These are phyloP conservation scores for Carcinoscorpius rotundicauda DNA, from an alignment of 1,140 invertebrate genomes.

Conservation along the genomic window DNA sequence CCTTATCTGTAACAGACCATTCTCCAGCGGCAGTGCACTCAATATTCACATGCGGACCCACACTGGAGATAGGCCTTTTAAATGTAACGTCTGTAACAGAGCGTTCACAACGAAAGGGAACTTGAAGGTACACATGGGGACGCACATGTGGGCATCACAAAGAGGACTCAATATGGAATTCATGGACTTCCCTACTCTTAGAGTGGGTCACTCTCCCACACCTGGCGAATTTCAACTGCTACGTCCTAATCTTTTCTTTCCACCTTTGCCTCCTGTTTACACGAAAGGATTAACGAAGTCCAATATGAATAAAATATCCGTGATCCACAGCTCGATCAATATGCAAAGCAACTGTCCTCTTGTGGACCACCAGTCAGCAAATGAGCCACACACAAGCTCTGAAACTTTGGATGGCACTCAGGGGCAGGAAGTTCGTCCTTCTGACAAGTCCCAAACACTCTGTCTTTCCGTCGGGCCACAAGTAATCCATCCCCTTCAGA, in stretches of 20 bases:
- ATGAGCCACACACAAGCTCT: no score
- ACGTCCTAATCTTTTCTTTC: conserved; percentile 77
- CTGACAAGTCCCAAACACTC: no score
- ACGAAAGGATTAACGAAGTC: conserved; percentile 31
- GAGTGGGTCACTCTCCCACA: conserved; percentile 53
- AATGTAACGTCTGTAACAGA: conserved; percentile 47
- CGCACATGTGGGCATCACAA: conserved; percentile 90
- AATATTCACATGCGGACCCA: conserved; percentile 25
- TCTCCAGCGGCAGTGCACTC: conserved; percentile 25
- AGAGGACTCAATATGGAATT: conserved; percentile 80
- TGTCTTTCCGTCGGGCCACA: no score
- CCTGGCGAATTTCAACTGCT: conserved; percentile 56
- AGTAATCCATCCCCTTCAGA: no score
- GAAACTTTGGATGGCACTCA: no score
- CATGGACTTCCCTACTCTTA: conserved; percentile 64
- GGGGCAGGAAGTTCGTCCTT: no score
- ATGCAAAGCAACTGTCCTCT: no score
- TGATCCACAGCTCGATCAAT: conserved; percentile 36
- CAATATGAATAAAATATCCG: conserved; percentile 50
- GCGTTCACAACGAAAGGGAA: conserved; percentile 80
- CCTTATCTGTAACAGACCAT: conserved; percentile 83
- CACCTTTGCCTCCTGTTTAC: conserved; percentile 35
- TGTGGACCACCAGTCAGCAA: no score
- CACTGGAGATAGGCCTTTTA: conserved; percentile 27
- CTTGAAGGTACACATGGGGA: conserved; percentile 97